phyloP scores from a whole-genome alignment of 1,140 invertebrate genomes.

The Helicoverpa zea region DNA sequence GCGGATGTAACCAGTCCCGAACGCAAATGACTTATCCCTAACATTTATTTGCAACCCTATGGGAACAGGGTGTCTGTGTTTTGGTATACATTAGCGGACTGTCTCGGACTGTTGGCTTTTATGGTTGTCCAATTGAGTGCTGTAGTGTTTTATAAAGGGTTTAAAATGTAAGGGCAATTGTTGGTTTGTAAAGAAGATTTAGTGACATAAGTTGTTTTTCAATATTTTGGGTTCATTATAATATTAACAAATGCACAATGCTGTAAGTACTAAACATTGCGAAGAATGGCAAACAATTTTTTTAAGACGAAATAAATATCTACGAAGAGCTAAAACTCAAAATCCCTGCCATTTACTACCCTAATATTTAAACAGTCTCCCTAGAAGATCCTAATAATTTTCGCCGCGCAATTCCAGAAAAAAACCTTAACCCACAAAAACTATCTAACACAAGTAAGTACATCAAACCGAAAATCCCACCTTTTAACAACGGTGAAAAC shows the following conservation, averaged over 20 bases:
- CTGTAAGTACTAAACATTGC: too few relatives aligned
- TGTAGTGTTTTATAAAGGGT: neutral
- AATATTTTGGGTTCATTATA: neutral
- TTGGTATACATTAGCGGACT: constrained; percentile 14
- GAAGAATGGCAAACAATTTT: too few relatives aligned
- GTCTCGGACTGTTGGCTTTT: constrained; percentile 9
- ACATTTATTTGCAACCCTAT: constrained; percentile 46
- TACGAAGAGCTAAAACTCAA: neutral
- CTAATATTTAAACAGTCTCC: neutral
- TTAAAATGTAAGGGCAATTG: neutral
- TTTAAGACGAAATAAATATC: too few relatives aligned
- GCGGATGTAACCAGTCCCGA: constrained; percentile 21
- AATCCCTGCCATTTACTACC: neutral
- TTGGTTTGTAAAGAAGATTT: neutral
- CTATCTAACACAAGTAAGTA: neutral
- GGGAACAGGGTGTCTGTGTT: constrained; percentile 33
- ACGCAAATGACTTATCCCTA: constrained; percentile 53
- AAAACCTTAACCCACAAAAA: neutral
- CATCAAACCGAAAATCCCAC: neutral
- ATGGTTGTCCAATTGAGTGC: neutral
- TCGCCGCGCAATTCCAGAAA: neutral
- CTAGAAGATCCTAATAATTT: neutral
- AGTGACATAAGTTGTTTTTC: neutral
- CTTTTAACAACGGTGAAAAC: neutral
- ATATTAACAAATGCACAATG: too few relatives aligned